Evolutionary conservation across 2,888 invertebrate genomes (phyloP), one percentile per base, ranked within the genome.

Genomic region (Idaea aversata): DNA sequence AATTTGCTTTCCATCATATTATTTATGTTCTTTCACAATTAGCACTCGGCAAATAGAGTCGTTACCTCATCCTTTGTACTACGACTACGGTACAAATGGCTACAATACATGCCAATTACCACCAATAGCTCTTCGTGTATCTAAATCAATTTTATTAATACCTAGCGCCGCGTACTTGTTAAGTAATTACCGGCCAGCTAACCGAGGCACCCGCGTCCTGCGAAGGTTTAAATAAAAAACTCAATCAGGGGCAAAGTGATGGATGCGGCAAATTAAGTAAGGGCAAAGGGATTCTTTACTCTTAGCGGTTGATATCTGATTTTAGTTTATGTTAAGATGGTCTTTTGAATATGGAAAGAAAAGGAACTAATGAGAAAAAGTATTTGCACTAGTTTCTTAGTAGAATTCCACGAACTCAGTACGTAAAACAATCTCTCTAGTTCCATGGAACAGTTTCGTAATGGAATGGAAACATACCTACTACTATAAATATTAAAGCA

Each of bases 101-200:
- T 10, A 47, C 47, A 47, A 47, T 64, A 71, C 68, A 62, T 72
- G 73, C 70, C 77, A 74, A 83, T 82, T 80, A 82, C 76, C 13
- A 74, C 74, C 71, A 73, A 84, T 82, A 76, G 79, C 80, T 82
- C 75, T 84, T 76, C 70, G 80, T 82, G 80, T 82, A 87, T 89
- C 86, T 90, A 90, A 90, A 89, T 89, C 88, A 90, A 90, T 90
- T 89, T 89, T 85, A 88, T 88, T 87, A 83, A 80, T 74, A 77
- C 79, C 77, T 80, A 82, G 79, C 84, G 78, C 82, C 80, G 77
- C 76, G 75, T 75, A 80, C 88, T 88, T 84, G 85, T 88, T 88
- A 88, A 81, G 79, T 86, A 85, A 88, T 90, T 87, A 88, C 60
- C 67, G 67, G 69, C 65, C 68, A 66, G 63, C 59, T 36, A 59